Percentiles rank a stretch among this genome's conserved stretches.
Evolutionary conservation across 2,113 vertebrate genomes (phyloP).

Genomic region (Bufo bufo): DNA sequence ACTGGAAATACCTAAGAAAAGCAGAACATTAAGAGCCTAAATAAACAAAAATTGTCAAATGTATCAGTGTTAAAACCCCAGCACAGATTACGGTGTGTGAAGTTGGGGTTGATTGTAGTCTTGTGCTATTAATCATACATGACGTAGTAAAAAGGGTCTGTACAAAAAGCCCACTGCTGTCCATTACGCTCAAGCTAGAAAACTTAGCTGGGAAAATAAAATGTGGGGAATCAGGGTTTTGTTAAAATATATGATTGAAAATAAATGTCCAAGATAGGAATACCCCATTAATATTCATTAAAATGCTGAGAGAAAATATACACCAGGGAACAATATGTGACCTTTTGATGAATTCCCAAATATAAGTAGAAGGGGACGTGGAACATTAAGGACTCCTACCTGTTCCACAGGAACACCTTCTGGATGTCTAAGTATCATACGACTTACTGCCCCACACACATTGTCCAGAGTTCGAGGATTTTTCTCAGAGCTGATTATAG

Average conservation of each 20-base stretch:
- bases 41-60: too few species aligned
- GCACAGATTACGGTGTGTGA: too few species aligned
- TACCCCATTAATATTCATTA: background rate
- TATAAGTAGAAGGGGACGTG: too few species aligned
- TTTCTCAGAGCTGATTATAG: conserved; percentile 76
- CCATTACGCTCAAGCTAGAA: too few species aligned
- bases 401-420: conserved; percentile 77
- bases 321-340: background rate
- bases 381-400: conserved; percentile 65
- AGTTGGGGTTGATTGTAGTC: background rate
- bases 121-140: background rate
- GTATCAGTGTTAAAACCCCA: background rate
- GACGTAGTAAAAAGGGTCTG: background rate
- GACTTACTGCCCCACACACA: conserved; percentile 85
- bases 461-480: conserved; percentile 83
- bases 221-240: too few species aligned
- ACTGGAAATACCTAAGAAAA: conserved; percentile 79
- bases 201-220: too few species aligned
- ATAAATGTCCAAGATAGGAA: too few species aligned
- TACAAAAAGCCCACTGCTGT: too few species aligned
- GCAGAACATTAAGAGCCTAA: background rate
- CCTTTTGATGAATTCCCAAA: background rate
- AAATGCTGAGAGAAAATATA: background rate
- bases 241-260: too few species aligned
- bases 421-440: conserved; percentile 79